phyloP scores from a whole-genome alignment of 2,888 invertebrate genomes.

The Diaperis boleti region DNA sequence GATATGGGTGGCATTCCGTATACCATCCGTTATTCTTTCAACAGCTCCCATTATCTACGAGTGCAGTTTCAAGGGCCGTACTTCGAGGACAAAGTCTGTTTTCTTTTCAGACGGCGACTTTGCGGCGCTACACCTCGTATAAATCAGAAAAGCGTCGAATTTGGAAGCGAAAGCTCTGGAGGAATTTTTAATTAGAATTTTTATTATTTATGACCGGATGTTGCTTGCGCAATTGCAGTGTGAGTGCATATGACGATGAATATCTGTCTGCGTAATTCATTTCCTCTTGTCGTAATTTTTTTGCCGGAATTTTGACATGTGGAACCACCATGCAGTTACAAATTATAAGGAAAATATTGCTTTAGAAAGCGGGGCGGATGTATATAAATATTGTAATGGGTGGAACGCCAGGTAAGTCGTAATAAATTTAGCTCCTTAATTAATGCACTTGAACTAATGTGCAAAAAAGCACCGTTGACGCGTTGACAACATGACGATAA shows the following conservation, averaged over 20 bases:
- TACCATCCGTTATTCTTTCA: conserved; percentile 28
- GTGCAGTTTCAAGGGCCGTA: conserved; percentile 23
- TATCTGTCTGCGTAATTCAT: no score
- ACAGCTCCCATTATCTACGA: conserved; percentile 28
- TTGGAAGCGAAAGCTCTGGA: background rate
- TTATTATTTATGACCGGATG: conserved; percentile 1
- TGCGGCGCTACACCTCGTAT: conserved; percentile 16
- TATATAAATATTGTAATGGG: no score
- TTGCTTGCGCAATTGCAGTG: no score
- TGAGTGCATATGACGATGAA: no score
- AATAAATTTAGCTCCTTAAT: background rate
- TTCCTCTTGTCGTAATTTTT: no score
- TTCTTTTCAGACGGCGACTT: conserved; percentile 4
- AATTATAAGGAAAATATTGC: no score
- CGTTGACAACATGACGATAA: no score
- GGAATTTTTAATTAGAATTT: background rate
- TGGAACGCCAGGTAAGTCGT: background rate
- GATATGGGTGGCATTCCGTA: conserved; percentile 28
- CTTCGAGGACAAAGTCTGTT: background rate
- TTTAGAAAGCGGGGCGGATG: background rate
- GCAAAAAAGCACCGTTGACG: no score
- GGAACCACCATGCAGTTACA: no score
- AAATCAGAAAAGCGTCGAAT: conserved; percentile 7
- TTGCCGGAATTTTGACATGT: no score
- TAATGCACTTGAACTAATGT: background rate